These are phyloP conservation scores for Neria commutata DNA, from an alignment of 2,888 invertebrate species.

Conservation along the genomic window DNA sequence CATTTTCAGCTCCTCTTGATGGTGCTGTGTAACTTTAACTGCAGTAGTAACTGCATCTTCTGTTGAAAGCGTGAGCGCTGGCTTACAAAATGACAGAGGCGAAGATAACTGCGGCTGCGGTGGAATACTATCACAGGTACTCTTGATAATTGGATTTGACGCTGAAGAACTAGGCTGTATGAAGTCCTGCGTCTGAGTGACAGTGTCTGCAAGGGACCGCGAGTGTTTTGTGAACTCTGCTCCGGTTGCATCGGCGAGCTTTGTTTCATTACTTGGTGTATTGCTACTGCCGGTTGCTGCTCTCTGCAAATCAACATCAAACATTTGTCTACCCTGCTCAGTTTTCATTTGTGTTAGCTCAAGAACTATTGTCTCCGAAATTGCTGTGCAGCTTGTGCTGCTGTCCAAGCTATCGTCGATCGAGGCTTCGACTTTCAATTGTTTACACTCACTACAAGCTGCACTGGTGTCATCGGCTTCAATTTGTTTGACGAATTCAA, in stretches of 20 bases:
- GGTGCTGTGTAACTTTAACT: constrained; percentile 38
- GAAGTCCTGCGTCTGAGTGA: constrained; percentile 11
- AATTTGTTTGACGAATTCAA: constrained; percentile 19
- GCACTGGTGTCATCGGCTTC: constrained; percentile 33
- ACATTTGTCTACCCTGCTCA: no score
- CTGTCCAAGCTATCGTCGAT: constrained; percentile 37
- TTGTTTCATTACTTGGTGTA: no score
- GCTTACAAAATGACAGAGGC: not conserved
- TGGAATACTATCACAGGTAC: constrained; percentile 59
- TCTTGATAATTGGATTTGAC: constrained; percentile 49
- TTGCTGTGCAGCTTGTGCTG: constrained; percentile 4
- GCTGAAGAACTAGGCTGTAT: constrained; percentile 11
- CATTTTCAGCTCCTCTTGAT: constrained; percentile 43
- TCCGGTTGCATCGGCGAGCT: constrained; percentile 7
- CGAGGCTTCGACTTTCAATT: constrained; percentile 38
- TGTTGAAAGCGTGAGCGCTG: not conserved
- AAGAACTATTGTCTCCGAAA: not conserved
- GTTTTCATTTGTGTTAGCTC: no score
- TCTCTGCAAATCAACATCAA: not conserved
- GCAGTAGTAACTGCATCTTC: constrained; percentile 9
- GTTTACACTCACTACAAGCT: constrained; percentile 41
- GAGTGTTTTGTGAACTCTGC: not conserved
- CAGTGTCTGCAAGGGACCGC: no score
- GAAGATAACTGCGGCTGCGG: constrained; percentile 24
- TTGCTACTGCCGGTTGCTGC: not conserved